Evolutionary conservation across 1,140 invertebrate genomes (phyloP), one percentile per base, ranked within the genome.

Genomic region (Arion vulgaris): DNA sequence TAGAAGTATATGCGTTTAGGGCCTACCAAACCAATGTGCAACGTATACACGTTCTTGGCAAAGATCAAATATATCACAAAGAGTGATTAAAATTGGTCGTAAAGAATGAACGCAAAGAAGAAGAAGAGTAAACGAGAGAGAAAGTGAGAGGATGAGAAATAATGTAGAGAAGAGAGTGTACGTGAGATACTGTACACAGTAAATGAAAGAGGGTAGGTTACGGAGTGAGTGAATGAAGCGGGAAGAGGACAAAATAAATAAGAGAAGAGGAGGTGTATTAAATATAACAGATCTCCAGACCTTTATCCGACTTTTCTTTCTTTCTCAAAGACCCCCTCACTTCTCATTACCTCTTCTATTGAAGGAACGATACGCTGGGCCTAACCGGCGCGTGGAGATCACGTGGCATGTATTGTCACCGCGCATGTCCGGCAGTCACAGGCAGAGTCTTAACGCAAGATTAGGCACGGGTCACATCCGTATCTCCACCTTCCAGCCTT

Each of bases 391-490:
- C 73, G 73, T 53, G 73, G 73, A 51, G 45, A 49, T 75, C 73
- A 75, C 73, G 73, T 75, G 73, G 36, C 39, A 45, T 28, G 23
- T 75, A 75, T 75, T 75, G 73, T 75, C 45, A 2, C 13, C 73
- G 73, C 73, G 39, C 73, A 75, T 75, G 73, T 75, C 73, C 73
- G 28, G 73, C 73, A 51, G 73, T 49, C 23, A 19, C 45, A 13
- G 39, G 4, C 32, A 51, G 32, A 32, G 73, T 49, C 49, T 75
- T 75, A 75, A 34, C 73, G 45, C n/a, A 75, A 75, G 73, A 75
- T 75, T 75, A 75, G 45, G 73, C 73, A 75, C 73, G 73, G 73
- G 73, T 75, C 73, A 34, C 73, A 75, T 51, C 73, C 39, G 38
- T 51, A 75, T 51, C 73, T 45, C 73, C 73, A 75, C 73, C 45